Percentiles rank a stretch among this genome's conserved stretches.
Conservation (phyloP, 2,888 invertebrate genomes). For the Pristionchus maxplancki region DNA sequence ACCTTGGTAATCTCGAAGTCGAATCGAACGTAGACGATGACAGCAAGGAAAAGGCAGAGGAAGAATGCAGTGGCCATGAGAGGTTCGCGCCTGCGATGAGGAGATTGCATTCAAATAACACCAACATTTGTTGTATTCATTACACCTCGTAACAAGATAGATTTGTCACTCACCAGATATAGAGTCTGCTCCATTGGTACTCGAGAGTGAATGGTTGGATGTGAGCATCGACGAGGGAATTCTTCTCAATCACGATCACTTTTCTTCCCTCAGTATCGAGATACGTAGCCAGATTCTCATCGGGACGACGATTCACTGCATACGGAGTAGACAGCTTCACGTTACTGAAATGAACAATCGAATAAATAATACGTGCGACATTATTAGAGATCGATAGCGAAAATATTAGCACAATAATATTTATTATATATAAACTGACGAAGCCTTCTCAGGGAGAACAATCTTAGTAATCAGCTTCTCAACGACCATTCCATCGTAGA, state of each 20-base stretch:
- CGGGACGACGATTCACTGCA: constrained; percentile 85
- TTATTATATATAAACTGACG: constrained; percentile 65
- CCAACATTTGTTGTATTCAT: background rate
- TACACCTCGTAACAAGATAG: background rate
- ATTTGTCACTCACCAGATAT: background rate
- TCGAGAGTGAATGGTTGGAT: constrained; percentile 87
- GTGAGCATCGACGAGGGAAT: constrained; percentile 94
- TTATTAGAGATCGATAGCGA: background rate
- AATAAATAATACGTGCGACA: too few species aligned
- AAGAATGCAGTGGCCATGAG: constrained; percentile 90
- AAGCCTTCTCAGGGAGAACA: constrained; percentile 93
- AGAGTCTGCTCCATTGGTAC: constrained; percentile 27
- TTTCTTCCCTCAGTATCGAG: constrained; percentile 94
- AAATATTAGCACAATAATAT: too few species aligned
- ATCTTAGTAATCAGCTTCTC: constrained; percentile 91
- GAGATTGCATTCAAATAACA: background rate
- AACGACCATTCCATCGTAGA: constrained; percentile 96
- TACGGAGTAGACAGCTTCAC: constrained; percentile 90
- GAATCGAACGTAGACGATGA: constrained; percentile 93
- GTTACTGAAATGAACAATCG: too few species aligned
- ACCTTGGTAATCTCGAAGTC: constrained; percentile 90
- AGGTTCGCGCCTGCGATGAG: constrained; percentile 83
- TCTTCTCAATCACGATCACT: constrained; percentile 87
- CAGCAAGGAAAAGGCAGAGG: constrained; percentile 90
- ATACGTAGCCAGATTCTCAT: constrained; percentile 91